These are phyloP conservation scores for Anser brachyrhynchus DNA, from an alignment of 2,113 vertebrate genomes.

Conservation along the genomic window DNA sequence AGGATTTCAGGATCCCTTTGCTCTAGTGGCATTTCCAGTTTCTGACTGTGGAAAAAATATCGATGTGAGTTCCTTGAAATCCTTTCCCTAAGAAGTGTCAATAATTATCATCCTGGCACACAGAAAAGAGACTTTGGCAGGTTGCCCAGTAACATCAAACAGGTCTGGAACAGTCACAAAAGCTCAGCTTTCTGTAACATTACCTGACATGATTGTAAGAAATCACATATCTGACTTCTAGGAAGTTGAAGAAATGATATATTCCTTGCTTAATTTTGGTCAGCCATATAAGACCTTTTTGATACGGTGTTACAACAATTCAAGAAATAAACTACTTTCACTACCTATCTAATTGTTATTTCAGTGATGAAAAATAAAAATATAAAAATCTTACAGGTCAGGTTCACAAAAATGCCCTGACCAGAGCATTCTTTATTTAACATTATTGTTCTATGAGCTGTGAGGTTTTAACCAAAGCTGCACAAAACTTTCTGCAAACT, in stretches of 20 bases:
- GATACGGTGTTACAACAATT: not conserved
- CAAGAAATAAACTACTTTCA: not conserved
- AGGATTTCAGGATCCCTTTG: slow-evolving; percentile 60
- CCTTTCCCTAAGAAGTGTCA: slow-evolving; percentile 73
- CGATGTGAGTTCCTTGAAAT: slow-evolving; percentile 77
- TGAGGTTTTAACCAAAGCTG: not conserved
- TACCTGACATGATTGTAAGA: slow-evolving; percentile 76
- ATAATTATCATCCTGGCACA: slow-evolving; percentile 76
- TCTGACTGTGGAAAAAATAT: slow-evolving; percentile 75
- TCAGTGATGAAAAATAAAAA: not conserved
- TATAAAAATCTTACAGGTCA: not conserved
- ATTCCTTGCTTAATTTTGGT: slow-evolving; percentile 23
- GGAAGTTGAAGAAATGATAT: slow-evolving; percentile 47
- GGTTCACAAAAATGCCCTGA: not conserved
- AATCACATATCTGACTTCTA: slow-evolving; percentile 78
- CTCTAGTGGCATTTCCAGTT: slow-evolving; percentile 63
- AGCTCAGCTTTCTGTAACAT: slow-evolving; percentile 77
- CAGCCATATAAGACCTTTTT: not conserved
- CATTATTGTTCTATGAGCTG: not conserved
- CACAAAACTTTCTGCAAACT: not conserved
- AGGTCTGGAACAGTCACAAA: slow-evolving; percentile 73
- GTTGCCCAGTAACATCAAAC: slow-evolving; percentile 73
- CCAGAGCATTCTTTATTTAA: not conserved
- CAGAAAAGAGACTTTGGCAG: slow-evolving; percentile 75
- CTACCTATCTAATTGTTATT: not conserved